Base-by-base conservation (phyloP, 2,797 vertebrate genomes). In the Parauchenoglanis ngamensis region DNA sequence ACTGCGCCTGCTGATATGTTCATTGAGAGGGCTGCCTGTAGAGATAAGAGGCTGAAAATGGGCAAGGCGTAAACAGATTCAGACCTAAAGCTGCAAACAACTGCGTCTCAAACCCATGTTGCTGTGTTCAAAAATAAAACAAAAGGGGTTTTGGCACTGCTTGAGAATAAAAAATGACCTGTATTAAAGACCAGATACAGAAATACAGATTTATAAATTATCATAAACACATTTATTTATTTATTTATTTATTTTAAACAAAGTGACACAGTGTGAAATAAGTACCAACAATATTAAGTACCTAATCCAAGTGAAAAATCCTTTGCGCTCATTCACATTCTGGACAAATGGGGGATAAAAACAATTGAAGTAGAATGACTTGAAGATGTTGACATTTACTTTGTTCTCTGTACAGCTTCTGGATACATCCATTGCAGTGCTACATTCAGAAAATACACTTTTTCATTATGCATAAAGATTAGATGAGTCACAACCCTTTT, bases 181-280 rank as follows among this genome's bases (percentile, higher is more conserved):
- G n/a, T 28, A 25, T 70, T 44, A 82, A 75, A 83, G 63, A 86
- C 46, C 23, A 83, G 23, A 19, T 15, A 54, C 31, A 82, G 19
- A 87, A 72, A 78, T 23, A 49, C n/a, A 57, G 25, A n/a, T 80
- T 70, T 67, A 46, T 82, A 31, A 52, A 75, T 86, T 23, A 83
- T 80, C 78, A 85, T 89, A 90, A 88, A 89, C 56, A 87, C 57
- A 86, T 89, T 88, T 87, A 88, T 91, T 90, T 44, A 61, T 52
- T 77, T 83, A 85, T 90, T 90, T 89, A 28, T 76, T 88, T 40
- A 46, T 75, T 86, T 87, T 87, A 83, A 65, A 87, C 85, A 92
- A 92, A 93, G 91, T 92, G 90, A 91, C 91, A 90, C 77, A 90
- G 91, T 89, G 89, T 89, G 91, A 88, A 91, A 87, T 78, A 75